phyloP scores from a whole-genome alignment of 1,140 invertebrate species.

The Brachionus calyciflorus region DNA sequence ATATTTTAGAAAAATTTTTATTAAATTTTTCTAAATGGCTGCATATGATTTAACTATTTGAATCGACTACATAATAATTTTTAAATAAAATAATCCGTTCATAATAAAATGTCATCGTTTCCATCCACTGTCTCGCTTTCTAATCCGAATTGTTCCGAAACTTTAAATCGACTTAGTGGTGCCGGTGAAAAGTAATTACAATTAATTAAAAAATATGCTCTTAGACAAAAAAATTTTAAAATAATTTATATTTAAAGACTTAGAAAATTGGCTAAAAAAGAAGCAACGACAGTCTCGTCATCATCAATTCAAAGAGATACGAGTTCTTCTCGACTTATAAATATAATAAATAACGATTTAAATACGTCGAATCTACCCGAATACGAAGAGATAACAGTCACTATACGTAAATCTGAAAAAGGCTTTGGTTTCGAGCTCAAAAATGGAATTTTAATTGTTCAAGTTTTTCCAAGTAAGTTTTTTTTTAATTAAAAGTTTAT shows the following conservation, averaged over 20 bases:
- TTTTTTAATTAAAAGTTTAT: neutral
- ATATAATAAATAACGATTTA: neutral
- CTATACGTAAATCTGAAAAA: slow-evolving; percentile 24
- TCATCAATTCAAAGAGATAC: neutral
- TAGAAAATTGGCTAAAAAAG: slow-evolving; percentile 39
- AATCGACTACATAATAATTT: too few species aligned
- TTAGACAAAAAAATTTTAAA: neutral
- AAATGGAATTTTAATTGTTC: slow-evolving; percentile 21
- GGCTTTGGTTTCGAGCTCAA: slow-evolving; percentile 34
- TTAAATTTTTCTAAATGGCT: slow-evolving; percentile 9
- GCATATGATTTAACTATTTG: neutral
- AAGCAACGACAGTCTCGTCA: slow-evolving; percentile 21
- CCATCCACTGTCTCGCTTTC: slow-evolving; percentile 12
- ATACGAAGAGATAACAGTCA: slow-evolving; percentile 39
- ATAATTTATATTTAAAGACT: slow-evolving; percentile 4
- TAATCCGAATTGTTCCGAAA: neutral
- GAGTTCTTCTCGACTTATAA: neutral
- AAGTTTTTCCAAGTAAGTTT: slow-evolving; percentile 43
- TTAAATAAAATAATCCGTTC: too few species aligned
- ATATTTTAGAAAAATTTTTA: neutral
- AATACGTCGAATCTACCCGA: neutral
- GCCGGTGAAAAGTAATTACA: slow-evolving; percentile 18
- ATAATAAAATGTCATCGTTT: slow-evolving; percentile 27
- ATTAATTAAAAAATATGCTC: neutral
- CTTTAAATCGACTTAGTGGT: slow-evolving; percentile 24